Evolutionary conservation across 2,797 vertebrate genomes (phyloP), one percentile per base, ranked within the genome.

Genomic region (Coccyzus lansbergi): DNA sequence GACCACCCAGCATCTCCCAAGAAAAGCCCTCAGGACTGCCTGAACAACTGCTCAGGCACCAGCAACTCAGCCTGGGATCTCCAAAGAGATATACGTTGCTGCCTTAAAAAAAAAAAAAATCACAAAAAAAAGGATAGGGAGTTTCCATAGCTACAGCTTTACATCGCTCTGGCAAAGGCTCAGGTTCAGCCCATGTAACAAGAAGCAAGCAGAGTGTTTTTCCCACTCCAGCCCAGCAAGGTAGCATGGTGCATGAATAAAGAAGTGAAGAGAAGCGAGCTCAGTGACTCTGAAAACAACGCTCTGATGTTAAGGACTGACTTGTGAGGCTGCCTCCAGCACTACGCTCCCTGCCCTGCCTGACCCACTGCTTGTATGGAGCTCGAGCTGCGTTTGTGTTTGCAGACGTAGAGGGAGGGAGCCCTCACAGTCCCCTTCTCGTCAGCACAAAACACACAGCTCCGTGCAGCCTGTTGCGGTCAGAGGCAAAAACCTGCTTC

Each of bases 61-160:
- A 42, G 51, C 77, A 81, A 56, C 85, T 55, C 55, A 48, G 34
- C 19, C 44, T 28, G 76, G 86, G 60, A 62, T 77, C 68, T 80
- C 93, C 42, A 53, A 33, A 63, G 44, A 83, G 40, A 62, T 6
- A 46, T 3, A 76, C 4, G 2, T 34, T 62, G 12, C 14, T 62
- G 52, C 26, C 31, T 44, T 86, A 5, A 36, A 69, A 55, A 25
- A 44, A 67, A 16, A 51, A 34, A 17, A 16, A 51, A 21, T 16
- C 38, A 68, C 15, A 18, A 55, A 59, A 59, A n/a, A 74, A 93
- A 33, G 53, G 69, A 48, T 64, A 64, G 65, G 86, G 69, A 53
- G 97, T 97, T 97, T 94, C 97, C 96, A 96, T 96, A 96, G 96
- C 95, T 95, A 97, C 96, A 40, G 84, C 48, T 81, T 92, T 44